A percentile compares a stretch with the other conserved stretches of the same genome.
Conservation (phyloP, 1,140 invertebrate species). For the Drosophila sturtevanti region DNA sequence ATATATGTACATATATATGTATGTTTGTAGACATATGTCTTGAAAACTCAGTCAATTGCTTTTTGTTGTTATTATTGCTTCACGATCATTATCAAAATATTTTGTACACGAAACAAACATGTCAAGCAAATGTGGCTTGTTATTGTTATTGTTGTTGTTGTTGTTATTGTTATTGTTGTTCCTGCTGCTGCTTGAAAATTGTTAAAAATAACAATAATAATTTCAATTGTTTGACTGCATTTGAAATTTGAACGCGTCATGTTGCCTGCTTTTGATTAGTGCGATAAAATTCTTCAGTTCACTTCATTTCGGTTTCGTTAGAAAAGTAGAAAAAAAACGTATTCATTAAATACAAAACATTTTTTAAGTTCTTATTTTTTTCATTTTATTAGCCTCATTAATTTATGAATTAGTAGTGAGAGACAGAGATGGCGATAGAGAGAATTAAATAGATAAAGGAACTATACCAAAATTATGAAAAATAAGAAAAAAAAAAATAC, state of each 20-base stretch:
- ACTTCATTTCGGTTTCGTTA: conserved; percentile 3
- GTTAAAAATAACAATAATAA: conserved; percentile 70
- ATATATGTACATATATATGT: neutral
- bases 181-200: conserved; percentile 50
- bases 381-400: conserved; percentile 51
- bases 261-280: conserved; percentile 60
- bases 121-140: conserved; percentile 69
- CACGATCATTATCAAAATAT: conserved; percentile 73
- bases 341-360: neutral
- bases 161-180: too few relatives aligned
- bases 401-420: conserved; percentile 27
- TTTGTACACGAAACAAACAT: conserved; percentile 76
- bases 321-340: conserved; percentile 43
- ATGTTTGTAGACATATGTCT: conserved; percentile 22
- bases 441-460: neutral
- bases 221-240: conserved; percentile 70
- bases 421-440: too few relatives aligned
- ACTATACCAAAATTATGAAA: neutral
- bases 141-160: conserved; percentile 9
- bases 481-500: neutral
- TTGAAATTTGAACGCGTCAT: conserved; percentile 59
- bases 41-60: conserved; percentile 52
- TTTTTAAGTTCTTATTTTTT: conserved; percentile 22
- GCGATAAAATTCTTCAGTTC: conserved; percentile 60
- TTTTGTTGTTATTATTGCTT: conserved; percentile 60